These are phyloP conservation scores for Globicephala melas DNA, from an alignment of 2,113 vertebrate species.

Conservation along the genomic window DNA sequence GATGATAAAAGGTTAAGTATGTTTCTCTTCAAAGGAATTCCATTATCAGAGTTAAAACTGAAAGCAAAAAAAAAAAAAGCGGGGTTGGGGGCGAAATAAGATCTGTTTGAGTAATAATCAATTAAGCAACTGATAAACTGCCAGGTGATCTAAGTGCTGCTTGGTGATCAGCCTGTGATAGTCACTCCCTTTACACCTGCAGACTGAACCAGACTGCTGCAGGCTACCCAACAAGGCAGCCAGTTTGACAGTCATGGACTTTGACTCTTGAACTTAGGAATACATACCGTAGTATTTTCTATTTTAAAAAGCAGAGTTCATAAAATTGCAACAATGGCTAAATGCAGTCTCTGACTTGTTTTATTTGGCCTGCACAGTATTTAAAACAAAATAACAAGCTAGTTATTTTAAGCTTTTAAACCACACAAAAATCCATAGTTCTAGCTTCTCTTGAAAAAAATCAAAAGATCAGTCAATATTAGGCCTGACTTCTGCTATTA, in stretches of 20 bases:
- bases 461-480: neutral
- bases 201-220: neutral
- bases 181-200: neutral
- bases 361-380: neutral
- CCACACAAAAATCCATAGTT: neutral
- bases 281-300: neutral
- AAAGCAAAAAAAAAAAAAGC: neutral
- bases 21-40: constrained; percentile 43
- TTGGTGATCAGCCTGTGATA: neutral
- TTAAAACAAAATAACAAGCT: neutral
- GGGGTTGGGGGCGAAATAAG: neutral
- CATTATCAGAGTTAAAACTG: neutral
- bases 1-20: neutral
- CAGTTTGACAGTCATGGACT: neutral
- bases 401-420: neutral
- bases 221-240: neutral
- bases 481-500: neutral
- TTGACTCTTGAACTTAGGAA: neutral
- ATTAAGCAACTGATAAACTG: neutral
- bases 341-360: neutral
- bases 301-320: constrained; percentile 14
- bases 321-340: neutral
- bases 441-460: neutral
- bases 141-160: neutral
- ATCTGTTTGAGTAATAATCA: constrained; percentile 29